Conservation (phyloP, 2,113 vertebrate species). For the Tragulus kanchil region DNA sequence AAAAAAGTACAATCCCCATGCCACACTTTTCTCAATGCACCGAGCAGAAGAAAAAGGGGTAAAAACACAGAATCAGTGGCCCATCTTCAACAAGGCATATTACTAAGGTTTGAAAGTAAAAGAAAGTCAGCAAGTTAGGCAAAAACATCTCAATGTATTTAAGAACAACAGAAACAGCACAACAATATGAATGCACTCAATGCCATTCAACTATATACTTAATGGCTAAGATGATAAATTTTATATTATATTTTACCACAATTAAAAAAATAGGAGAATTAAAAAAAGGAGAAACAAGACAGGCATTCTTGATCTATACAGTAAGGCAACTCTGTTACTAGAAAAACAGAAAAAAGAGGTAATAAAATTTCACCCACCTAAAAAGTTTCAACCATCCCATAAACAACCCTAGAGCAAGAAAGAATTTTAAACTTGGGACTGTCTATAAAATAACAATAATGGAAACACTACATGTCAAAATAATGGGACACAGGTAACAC, state of each 20-base stretch:
- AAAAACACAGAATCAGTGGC: background rate
- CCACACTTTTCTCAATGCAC: background rate
- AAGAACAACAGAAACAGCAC: background rate
- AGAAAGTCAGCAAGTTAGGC: background rate
- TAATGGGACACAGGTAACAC: background rate
- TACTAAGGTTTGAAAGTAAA: background rate
- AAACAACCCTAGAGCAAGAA: background rate
- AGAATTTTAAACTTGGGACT: background rate
- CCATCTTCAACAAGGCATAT: background rate
- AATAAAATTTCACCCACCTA: background rate
- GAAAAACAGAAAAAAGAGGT: background rate
- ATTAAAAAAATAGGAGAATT: background rate
- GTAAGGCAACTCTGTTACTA: background rate
- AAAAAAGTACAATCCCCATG: background rate
- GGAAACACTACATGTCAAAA: background rate
- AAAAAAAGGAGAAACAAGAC: background rate
- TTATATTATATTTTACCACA: background rate
- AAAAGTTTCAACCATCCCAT: background rate
- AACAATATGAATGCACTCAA: background rate
- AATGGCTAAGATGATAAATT: background rate
- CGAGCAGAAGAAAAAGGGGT: background rate
- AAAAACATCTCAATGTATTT: background rate
- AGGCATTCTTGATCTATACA: background rate
- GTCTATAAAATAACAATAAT: background rate
- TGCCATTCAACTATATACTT: background rate